Base-by-base conservation (phyloP, 2,888 invertebrate species). In the Alitta virens region DNA sequence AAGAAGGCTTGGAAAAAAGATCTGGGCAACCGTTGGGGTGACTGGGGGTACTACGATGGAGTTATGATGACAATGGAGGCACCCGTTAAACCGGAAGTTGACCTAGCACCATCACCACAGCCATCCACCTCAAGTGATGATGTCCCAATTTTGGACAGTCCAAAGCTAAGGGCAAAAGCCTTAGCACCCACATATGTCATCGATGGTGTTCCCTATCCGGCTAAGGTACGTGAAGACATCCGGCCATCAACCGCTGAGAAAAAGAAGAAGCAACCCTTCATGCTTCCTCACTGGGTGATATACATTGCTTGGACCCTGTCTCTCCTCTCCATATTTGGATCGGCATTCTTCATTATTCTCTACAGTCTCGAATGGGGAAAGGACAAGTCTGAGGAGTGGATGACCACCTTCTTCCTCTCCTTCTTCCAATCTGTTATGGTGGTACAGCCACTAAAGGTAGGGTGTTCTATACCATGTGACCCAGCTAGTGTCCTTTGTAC, bases 41-140 rank as follows among this genome's bases (percentile, higher is more conserved):
- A 46, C n/a, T 46, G 46, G 46, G 46, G 46, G n/a, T 46, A 46
- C n/a, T 46, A 46, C n/a, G 46, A 46, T 46, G 46, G 46, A 12
- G 18, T 46, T 5, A 18, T 9, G 7, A 46, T 46, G 46, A 7
- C 21, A 7, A 46, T 46, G 46, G 21, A 46, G n/a, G 18, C 5
- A 16, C 3, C 5, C 3, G 46, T 12, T 12, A 21, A 18, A 7
- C 3, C 46, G 3, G 18, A 46, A 5, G 3, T 46, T n/a, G 3
- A 9, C 21, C 5, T 46, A 7, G n/a, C 18, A n/a, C 18, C 46
- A 3, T 18, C 18, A 16, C 7, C 46, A 12, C 9, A 46, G n/a
- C 21, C 46, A 16, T n/a, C 46, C 5, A 21, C n/a, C n/a, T 46
- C 46, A n/a, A 46, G 21, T 5, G 46, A 46, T 21, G 21, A 46